Conservation (phyloP, 1,140 invertebrate genomes). For the Polyergus mexicanus region DNA sequence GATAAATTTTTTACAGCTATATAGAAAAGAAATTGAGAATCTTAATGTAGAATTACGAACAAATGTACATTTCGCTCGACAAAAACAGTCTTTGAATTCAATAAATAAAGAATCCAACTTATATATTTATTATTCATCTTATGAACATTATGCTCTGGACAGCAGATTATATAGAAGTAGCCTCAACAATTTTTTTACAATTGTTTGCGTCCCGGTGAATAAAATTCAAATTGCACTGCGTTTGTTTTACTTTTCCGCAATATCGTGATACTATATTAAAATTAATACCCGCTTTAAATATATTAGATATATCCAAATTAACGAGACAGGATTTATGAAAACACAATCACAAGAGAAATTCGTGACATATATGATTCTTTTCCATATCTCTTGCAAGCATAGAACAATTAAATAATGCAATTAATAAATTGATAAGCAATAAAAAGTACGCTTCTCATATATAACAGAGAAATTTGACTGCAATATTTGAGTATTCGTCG, state of each 20-base stretch:
- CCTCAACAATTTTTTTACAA: conserved; percentile 78
- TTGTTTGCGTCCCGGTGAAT: conserved; percentile 75
- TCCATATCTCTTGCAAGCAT: neutral
- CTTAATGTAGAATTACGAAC: neutral
- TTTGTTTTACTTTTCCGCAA: conserved; percentile 15
- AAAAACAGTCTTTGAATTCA: conserved; percentile 64
- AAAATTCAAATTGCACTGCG: conserved; percentile 49
- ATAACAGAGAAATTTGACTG: neutral
- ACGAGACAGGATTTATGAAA: conserved; percentile 19
- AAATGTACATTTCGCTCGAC: conserved; percentile 13
- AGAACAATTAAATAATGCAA: conserved; percentile 10
- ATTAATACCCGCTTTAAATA: conserved; percentile 8
- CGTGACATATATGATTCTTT: neutral
- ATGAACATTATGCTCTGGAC: conserved; percentile 79
- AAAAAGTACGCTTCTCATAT: conserved; percentile 24
- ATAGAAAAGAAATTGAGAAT: neutral
- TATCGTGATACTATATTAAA: conserved; percentile 47
- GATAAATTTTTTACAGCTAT: conserved; percentile 11
- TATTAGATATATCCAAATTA: neutral
- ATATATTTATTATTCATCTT: conserved; percentile 79
- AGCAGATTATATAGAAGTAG: conserved; percentile 76
- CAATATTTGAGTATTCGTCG: no score
- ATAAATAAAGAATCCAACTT: conserved; percentile 84
- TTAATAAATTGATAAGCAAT: conserved; percentile 4
- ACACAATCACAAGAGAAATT: neutral